These are phyloP conservation scores for Parnassius orleans DNA, from an alignment of 2,888 invertebrate genomes.

Conservation along the genomic window DNA sequence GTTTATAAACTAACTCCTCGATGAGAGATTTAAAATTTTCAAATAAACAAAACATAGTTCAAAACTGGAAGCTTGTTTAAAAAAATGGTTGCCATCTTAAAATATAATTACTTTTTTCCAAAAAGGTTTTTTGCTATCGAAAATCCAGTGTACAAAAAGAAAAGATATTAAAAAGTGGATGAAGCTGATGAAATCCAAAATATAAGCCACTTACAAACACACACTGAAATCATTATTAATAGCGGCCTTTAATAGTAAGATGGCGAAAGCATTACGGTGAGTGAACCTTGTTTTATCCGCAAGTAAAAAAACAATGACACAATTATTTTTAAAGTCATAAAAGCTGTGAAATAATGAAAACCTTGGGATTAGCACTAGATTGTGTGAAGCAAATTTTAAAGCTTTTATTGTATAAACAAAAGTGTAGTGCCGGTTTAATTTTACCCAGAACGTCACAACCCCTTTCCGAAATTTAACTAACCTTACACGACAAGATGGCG, in stretches of 20 bases:
- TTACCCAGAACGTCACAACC: conserved; percentile 31
- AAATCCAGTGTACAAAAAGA: too few species aligned
- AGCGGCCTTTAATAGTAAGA: background rate
- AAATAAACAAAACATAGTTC: too few species aligned
- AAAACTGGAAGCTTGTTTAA: too few species aligned
- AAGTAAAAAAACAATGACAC: conserved; percentile 2
- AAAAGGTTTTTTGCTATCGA: too few species aligned
- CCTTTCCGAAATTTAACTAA: conserved; percentile 63
- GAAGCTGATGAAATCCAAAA: too few species aligned
- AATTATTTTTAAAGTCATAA: background rate
- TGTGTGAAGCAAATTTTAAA: conserved; percentile 15
- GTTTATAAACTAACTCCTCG: too few species aligned
- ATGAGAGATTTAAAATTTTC: too few species aligned
- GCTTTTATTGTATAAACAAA: conserved; percentile 5
- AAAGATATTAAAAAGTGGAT: too few species aligned
- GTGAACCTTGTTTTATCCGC: background rate
- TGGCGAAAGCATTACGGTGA: conserved; percentile 12
- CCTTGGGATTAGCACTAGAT: conserved; percentile 11
- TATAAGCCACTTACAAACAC: too few species aligned
- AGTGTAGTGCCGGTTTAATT: conserved; percentile 15
- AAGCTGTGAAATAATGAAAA: conserved; percentile 3
- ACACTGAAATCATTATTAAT: too few species aligned
- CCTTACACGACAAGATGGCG: conserved; percentile 71
- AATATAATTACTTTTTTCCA: too few species aligned
- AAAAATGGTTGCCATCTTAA: too few species aligned